Base-by-base conservation (phyloP, 1,140 invertebrate genomes). In the Lasaia peninsularis region DNA sequence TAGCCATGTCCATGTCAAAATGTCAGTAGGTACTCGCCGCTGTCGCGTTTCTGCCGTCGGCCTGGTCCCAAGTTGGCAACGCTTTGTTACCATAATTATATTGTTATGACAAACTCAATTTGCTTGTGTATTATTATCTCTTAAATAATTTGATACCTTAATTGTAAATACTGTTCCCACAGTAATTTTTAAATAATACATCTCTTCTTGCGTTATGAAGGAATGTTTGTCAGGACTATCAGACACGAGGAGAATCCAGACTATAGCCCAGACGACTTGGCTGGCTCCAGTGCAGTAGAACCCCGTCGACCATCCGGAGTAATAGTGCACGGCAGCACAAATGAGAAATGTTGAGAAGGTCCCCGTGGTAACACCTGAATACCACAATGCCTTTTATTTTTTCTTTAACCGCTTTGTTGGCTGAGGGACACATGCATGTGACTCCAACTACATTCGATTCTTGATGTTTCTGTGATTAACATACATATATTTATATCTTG, bases 161-260 rank as follows among this genome's bases (percentile, higher is more conserved):
- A 88, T 93, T 0, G 86, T 88, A 48, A 92, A 87, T 14, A 84
- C 78, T 53, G 85, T 90, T 18, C 91, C 91, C 56, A 92, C 90
- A 62, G 91, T 80, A 60, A 91, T 91, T 56, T 86, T 89, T 35
- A 97, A 95, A 73, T 94, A 95, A 2, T 75, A 67, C 40, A 91
- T 91, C 81, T 97, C 96, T 34, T 92, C 90, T 52, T 92, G 88
- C 0, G 91, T 92, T 64, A 98, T 98, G 11, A 91, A 91, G 7
- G 92, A 92, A 87, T 98, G 96, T 50, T 88, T 69, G 9, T 92
- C 91, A 0, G 97, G 97, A 9, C 91, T 91, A 73, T 95, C 93
- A 4, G 92, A 90, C 1, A 94, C 91, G 6, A 93, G 58, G 20
- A 89, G 80, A 33, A 93, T 84, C 94, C 94, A 96, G 0, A 92